These are phyloP conservation scores for Dicrurus megarhynchus DNA, from an alignment of 2,113 vertebrate species.

Conservation along the genomic window DNA sequence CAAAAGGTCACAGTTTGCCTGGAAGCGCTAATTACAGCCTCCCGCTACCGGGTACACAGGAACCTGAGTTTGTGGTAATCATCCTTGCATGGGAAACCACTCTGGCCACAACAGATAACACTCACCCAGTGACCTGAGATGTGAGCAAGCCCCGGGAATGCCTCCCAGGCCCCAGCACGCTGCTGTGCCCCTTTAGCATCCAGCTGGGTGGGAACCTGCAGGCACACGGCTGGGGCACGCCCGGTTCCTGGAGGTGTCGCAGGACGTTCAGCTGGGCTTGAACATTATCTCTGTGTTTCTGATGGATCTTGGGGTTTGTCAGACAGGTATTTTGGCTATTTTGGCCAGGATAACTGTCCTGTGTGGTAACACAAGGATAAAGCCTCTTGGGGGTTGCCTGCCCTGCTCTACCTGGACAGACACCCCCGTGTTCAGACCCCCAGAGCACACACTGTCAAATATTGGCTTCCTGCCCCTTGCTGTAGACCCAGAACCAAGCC, in stretches of 20 bases:
- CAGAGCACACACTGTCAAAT: not conserved
- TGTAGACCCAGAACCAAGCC: not conserved
- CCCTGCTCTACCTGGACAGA: not conserved
- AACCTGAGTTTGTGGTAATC: not conserved
- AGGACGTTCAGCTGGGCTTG: not conserved
- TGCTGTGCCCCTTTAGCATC: not conserved
- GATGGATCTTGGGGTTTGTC: not conserved
- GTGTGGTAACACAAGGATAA: not conserved
- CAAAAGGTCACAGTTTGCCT: slow-evolving; percentile 43
- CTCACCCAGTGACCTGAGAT: not conserved
- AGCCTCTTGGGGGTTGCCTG: no score
- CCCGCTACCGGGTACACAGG: not conserved
- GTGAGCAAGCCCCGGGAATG: not conserved
- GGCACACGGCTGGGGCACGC: accelerated
- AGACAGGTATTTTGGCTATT: not conserved
- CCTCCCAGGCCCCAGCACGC: not conserved
- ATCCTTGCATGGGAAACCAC: not conserved
- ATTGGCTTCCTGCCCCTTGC: not conserved
- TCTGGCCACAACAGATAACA: slow-evolving; percentile 53
- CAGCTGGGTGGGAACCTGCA: not conserved
- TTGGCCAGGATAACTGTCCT: not conserved
- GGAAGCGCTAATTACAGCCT: slow-evolving; percentile 22
- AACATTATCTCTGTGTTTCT: accelerated
- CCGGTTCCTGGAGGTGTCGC: not conserved
- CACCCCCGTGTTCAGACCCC: accelerated